phyloP scores from a whole-genome alignment of 2,888 invertebrate genomes.

The Lordiphosa andalusiaca region DNA sequence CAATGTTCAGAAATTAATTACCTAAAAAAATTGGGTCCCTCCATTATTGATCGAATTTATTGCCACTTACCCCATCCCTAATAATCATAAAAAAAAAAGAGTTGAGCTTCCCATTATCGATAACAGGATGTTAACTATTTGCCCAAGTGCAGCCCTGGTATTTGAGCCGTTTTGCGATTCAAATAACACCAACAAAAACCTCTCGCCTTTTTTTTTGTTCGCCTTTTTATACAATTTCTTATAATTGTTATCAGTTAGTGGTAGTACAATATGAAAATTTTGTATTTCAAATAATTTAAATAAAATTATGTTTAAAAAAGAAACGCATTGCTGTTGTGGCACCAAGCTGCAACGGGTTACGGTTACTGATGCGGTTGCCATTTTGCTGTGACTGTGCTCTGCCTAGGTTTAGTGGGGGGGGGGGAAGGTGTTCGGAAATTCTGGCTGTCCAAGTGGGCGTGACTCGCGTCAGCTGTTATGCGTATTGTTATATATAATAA shows the following conservation, averaged over 20 bases:
- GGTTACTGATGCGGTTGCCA: not conserved
- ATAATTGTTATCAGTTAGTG: conserved; percentile 44
- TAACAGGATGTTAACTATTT: no score
- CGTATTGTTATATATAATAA: conserved; percentile 37
- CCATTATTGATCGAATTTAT: no score
- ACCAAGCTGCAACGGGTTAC: conserved; percentile 20
- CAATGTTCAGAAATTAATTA: no score
- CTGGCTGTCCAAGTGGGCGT: conserved; percentile 10
- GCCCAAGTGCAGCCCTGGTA: conserved; percentile 1
- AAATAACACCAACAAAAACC: conserved; percentile 10
- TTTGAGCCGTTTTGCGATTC: not conserved
- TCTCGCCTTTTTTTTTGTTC: conserved; percentile 16
- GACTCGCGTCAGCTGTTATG: conserved; percentile 18
- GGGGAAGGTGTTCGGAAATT: not conserved
- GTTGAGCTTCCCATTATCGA: no score
- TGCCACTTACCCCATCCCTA: no score
- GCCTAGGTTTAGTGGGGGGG: not conserved
- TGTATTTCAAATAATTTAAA: conserved; percentile 47
- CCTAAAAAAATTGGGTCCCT: no score
- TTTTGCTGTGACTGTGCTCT: conserved; percentile 11
- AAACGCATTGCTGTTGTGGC: conserved; percentile 23
- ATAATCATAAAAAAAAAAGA: no score
- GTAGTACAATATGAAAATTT: conserved; percentile 50
- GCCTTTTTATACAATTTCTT: conserved; percentile 59
- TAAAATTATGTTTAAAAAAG: conserved; percentile 45